Evolutionary conservation across 2,888 invertebrate species (phyloP).

Genomic region (Cheilosia variabilis): DNA sequence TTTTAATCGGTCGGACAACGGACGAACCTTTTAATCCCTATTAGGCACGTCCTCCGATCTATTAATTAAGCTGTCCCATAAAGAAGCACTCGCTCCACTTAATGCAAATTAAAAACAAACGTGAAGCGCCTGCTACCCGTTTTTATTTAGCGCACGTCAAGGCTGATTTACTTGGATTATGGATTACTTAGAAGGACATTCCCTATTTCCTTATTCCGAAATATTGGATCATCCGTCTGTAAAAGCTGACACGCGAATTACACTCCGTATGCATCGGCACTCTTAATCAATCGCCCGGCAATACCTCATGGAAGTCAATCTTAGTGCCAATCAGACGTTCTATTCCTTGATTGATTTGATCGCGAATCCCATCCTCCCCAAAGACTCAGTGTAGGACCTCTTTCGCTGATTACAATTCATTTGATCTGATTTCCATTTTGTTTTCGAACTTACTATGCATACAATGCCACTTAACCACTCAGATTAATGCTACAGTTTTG

Average conservation of each 20-base stretch:
- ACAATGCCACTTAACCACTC: slow-evolving; percentile 24
- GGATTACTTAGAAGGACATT: slow-evolving; percentile 13
- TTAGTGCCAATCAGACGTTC: slow-evolving; percentile 17
- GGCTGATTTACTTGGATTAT: too few relatives aligned
- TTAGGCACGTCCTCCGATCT: background rate
- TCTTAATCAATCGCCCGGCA: slow-evolving; percentile 11
- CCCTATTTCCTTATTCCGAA: background rate
- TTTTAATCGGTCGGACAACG: too few relatives aligned
- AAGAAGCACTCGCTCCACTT: background rate
- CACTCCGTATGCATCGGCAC: background rate
- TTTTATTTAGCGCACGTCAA: background rate
- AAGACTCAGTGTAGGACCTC: slow-evolving; percentile 3
- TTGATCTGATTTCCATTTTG: slow-evolving; percentile 17
- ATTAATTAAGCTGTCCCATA: background rate
- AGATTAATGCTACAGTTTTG: slow-evolving; percentile 6
- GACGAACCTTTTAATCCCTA: too few relatives aligned
- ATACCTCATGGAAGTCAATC: background rate
- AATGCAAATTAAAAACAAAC: background rate
- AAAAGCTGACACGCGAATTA: background rate
- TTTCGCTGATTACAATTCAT: slow-evolving; percentile 34
- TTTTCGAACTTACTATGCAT: slow-evolving; percentile 32
- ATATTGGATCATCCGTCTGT: background rate
- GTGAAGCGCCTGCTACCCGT: background rate
- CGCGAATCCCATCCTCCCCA: background rate
- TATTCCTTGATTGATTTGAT: slow-evolving; percentile 35